Conservation (phyloP, 1,140 invertebrate species). For the Brachionus rotundiformis region DNA sequence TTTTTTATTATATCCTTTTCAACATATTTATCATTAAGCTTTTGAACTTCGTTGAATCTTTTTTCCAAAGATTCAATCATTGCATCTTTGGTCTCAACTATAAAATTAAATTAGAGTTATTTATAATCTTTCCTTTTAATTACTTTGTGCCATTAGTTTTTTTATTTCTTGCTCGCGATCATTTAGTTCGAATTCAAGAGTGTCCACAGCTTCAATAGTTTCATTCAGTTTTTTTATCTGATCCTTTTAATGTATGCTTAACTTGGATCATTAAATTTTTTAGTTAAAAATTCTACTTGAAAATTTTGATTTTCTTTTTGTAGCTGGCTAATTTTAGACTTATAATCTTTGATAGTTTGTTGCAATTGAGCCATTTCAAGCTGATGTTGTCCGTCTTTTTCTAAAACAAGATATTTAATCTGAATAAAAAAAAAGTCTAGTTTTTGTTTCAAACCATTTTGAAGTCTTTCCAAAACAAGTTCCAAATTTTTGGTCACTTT, state of each 20-base stretch:
- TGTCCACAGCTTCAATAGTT: slow-evolving; percentile 33
- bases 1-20: slow-evolving; percentile 51
- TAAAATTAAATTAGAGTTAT: no score
- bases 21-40: slow-evolving; percentile 30
- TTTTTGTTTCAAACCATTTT: slow-evolving; percentile 20
- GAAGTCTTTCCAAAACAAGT: slow-evolving; percentile 46
- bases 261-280: not conserved
- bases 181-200: slow-evolving; percentile 31
- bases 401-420: not conserved
- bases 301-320: slow-evolving; percentile 48
- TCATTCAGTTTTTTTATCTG: slow-evolving; percentile 41
- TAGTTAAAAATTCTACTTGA: not conserved
- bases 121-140: no score
- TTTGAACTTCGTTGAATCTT: slow-evolving; percentile 42
- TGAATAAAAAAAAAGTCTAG: not conserved
- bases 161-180: slow-evolving; percentile 35
- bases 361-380: slow-evolving; percentile 35
- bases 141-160: slow-evolving; percentile 26
- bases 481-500: slow-evolving; percentile 50
- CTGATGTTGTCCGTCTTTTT: slow-evolving; percentile 36
- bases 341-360: slow-evolving; percentile 13
- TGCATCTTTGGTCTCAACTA: slow-evolving; percentile 30
- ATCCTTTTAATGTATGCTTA: not conserved
- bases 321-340: not conserved
- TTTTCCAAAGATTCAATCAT: slow-evolving; percentile 45